phyloP scores from a whole-genome alignment of 2,797 vertebrate species.

The Oreonectes daqikongensis region DNA sequence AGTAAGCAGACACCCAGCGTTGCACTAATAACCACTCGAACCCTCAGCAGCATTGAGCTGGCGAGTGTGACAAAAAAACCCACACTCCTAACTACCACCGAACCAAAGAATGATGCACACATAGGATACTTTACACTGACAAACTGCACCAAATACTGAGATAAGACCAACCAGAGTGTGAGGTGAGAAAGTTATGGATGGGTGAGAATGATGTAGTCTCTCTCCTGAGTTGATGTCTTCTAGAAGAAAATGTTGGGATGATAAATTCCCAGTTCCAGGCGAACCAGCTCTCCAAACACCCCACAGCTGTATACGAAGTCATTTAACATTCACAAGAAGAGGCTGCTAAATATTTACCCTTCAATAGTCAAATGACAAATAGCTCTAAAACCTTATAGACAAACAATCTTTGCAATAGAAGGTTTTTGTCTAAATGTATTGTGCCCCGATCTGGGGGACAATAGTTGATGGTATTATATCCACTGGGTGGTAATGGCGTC shows the following conservation, averaged over 20 bases:
- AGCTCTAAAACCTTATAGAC: not conserved
- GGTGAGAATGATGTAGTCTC: not conserved
- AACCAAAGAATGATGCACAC: not conserved
- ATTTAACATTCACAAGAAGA: constrained; percentile 17
- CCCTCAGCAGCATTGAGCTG: too few relatives aligned
- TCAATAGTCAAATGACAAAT: not conserved
- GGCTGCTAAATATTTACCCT: constrained; percentile 8
- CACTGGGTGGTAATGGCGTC: not conserved
- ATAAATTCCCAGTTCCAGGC: not conserved
- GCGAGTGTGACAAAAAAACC: not conserved
- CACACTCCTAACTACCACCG: not conserved
- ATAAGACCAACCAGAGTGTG: not conserved
- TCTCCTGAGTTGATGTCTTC: not conserved
- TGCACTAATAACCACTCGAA: too few relatives aligned
- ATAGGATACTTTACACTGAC: not conserved
- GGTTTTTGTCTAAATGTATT: too few relatives aligned
- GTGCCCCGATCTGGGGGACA: too few relatives aligned
- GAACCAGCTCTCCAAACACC: not conserved
- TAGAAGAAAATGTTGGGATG: not conserved
- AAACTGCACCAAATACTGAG: not conserved
- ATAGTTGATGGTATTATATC: too few relatives aligned
- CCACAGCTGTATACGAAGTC: not conserved
- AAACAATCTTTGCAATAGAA: constrained; percentile 2
- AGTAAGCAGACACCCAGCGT: not conserved
- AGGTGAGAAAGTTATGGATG: not conserved